Conservation (phyloP, 2,888 invertebrate species). For the Rhagonycha fulva region DNA sequence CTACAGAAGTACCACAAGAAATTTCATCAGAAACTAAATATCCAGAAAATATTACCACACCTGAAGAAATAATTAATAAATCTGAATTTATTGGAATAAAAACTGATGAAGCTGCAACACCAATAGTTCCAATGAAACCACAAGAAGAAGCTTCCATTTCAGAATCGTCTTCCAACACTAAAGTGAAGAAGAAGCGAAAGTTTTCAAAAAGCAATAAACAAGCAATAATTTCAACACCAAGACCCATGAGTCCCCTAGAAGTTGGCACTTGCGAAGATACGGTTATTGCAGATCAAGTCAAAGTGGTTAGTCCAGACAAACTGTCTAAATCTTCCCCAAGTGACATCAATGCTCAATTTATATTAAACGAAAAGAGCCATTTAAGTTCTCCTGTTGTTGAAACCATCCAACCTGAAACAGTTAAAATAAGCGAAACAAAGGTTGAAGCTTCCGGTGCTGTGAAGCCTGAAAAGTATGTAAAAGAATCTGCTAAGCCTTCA, state of each 20-base stretch:
- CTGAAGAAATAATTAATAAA: background rate
- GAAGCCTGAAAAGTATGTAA: background rate
- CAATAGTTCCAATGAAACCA: background rate
- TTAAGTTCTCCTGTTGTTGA: background rate
- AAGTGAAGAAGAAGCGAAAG: slow-evolving; percentile 36
- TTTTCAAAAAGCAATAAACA: background rate
- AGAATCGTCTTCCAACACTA: slow-evolving; percentile 18
- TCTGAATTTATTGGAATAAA: background rate
- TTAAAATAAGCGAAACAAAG: slow-evolving; percentile 11
- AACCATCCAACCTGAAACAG: background rate
- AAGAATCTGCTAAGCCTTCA: slow-evolving; percentile 9
- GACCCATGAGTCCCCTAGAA: background rate
- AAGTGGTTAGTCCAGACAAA: background rate
- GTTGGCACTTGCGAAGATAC: background rate
- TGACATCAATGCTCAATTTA: slow-evolving; percentile 19
- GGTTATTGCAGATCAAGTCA: background rate
- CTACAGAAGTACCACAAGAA: background rate
- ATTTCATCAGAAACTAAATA: background rate
- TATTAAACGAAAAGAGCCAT: slow-evolving; percentile 6
- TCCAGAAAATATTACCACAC: background rate
- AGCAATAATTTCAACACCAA: background rate
- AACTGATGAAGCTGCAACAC: slow-evolving; percentile 7
- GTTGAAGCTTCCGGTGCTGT: background rate
- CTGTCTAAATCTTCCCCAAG: background rate
- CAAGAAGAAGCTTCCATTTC: slow-evolving; percentile 8